Evolutionary conservation across 2,888 invertebrate genomes (phyloP).

Genomic region (Athalia circularis): DNA sequence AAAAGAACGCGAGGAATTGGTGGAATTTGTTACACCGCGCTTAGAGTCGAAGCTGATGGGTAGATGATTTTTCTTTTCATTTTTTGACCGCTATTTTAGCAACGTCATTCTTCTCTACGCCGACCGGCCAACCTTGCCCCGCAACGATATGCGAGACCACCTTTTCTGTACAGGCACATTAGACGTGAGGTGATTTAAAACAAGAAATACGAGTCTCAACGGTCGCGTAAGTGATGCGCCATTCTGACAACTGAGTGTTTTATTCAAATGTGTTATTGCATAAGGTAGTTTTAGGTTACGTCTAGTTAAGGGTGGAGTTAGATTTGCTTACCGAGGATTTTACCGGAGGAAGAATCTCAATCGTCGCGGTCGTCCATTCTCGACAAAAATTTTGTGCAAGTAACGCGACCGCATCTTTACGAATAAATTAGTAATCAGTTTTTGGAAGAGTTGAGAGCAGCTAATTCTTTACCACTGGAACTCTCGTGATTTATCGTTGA

Average conservation of each 20-base stretch:
- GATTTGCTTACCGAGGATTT: conserved; percentile 22
- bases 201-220: conserved; percentile 41
- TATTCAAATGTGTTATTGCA: conserved; percentile 50
- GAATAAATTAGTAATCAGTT: too few relatives aligned
- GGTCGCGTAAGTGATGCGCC: conserved; percentile 35
- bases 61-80: conserved; percentile 9
- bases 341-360: conserved; percentile 17
- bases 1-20: too few relatives aligned
- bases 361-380: conserved; percentile 21
- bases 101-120: background rate
- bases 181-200: conserved; percentile 25
- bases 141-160: conserved; percentile 16
- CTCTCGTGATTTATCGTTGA: background rate
- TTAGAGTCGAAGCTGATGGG: conserved; percentile 10
- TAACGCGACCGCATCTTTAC: background rate
- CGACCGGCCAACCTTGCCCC: conserved; percentile 39
- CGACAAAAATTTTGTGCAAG: background rate
- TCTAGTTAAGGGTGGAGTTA: conserved; percentile 54
- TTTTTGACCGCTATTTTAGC: conserved; percentile 23
- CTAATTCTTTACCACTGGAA: too few relatives aligned
- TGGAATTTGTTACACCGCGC: background rate
- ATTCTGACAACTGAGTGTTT: conserved; percentile 38
- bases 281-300: conserved; percentile 57
- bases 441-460: too few relatives aligned
- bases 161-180: conserved; percentile 17